phyloP scores from a whole-genome alignment of 2,888 invertebrate genomes.

The Liopterus haemorrhoidalis region DNA sequence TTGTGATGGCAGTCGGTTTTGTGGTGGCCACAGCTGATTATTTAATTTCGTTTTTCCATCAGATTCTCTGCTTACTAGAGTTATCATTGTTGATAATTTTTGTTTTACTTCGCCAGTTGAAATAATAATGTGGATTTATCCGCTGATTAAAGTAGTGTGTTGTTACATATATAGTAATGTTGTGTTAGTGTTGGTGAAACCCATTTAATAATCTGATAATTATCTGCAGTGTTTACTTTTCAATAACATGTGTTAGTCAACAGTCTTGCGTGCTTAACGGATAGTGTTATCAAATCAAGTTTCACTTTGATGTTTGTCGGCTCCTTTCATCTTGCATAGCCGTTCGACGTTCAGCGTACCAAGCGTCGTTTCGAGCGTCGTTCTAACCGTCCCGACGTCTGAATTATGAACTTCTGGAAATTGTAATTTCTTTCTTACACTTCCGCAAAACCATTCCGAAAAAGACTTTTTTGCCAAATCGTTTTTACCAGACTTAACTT shows the following conservation, averaged over 20 bases:
- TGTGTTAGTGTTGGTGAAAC: constrained; percentile 5
- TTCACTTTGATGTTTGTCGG: constrained; percentile 22
- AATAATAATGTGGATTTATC: too few relatives aligned
- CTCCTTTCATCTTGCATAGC: constrained; percentile 35
- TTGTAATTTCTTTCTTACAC: constrained; percentile 14
- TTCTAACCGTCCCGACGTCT: constrained; percentile 14
- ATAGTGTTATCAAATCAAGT: constrained; percentile 39
- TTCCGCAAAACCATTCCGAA: too few relatives aligned
- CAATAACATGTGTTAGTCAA: constrained; percentile 40
- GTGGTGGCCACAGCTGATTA: too few relatives aligned
- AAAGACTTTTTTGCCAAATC: too few relatives aligned
- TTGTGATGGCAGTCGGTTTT: too few relatives aligned
- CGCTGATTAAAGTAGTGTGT: too few relatives aligned
- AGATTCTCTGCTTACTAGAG: too few relatives aligned
- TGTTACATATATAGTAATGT: too few relatives aligned
- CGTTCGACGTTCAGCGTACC: constrained; percentile 13
- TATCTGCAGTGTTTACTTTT: constrained; percentile 39
- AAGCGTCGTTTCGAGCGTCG: constrained; percentile 24
- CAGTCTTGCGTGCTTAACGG: constrained; percentile 36
- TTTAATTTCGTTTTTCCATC: too few relatives aligned
- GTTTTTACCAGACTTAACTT: too few relatives aligned
- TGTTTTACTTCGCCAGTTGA: too few relatives aligned
- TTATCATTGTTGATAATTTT: too few relatives aligned
- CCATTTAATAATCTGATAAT: constrained; percentile 39
- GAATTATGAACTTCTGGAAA: constrained; percentile 15